Base-by-base conservation (phyloP, 2,888 invertebrate species). In the Busseola fusca region DNA sequence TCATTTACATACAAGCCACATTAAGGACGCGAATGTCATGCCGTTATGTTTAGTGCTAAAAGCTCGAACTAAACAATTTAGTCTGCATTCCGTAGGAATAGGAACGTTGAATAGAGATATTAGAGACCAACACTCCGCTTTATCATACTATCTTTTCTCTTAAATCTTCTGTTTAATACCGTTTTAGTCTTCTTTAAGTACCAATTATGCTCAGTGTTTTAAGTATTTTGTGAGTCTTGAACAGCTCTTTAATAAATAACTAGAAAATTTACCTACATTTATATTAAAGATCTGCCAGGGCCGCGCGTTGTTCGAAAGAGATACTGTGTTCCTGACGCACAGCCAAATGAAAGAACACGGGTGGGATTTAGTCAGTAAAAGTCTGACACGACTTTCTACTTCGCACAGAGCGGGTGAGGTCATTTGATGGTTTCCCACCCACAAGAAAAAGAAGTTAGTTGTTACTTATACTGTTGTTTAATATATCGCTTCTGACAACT, bases 21-120 rank as follows among this genome's bases (percentile, higher is more conserved):
- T 79, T 76, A 72, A 64, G 67, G 40, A 68, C 34, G 52, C 48
- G 34, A 58, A 59, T 70, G 45, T 69, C 58, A 54, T 65, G 40
- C 81, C 83, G 74, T 76, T 82, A 80, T 77, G 1, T 72, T 48
- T 74, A 50, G 50, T 57, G 67, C 59, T 77, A 80, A 77, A 76
- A 64, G 30, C 59, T 59, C 12, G 2, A 27, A 65, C 63, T 37
- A 69, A 77, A 65, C 50, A 62, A 72, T 62, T 66, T 64, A 64
- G 52, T 59, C 52, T 50, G 58, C 64, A 74, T 79, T 69, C 64
- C 68, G 37, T 58, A 45, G 30, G 65, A 59, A 56, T 58, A 45
- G 30, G 65, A 59, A 56, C 16, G 5, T 63, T 72, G 25, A 54
- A 65, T 42, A 56, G 27, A 77, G 30, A 71, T 58, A 54, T 66